Base-by-base conservation (phyloP, 2,888 invertebrate species). In the Drosophila atripex region DNA sequence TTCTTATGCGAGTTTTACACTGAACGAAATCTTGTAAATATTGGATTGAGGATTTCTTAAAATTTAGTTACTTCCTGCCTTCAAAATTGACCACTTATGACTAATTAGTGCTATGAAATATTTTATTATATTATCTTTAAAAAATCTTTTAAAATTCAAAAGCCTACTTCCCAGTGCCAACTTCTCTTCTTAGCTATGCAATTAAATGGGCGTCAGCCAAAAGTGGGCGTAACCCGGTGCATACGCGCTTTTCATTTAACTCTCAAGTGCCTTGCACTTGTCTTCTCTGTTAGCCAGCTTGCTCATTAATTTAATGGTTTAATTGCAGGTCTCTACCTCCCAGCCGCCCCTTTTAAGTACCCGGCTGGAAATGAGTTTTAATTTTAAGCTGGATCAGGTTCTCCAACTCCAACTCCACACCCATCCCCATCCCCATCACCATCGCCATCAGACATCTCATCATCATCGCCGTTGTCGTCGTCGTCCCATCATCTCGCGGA, bases 271-370 rank as follows among this genome's bases (percentile, higher is more conserved):
- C 25, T 45, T 57, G 64, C 52, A 71, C 60, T 71, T 72, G 66
- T 70, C 65, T 60, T 70, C 54, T 69, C 71, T 61, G 72, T 41
- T 38, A 35, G 68, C 75, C 73, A 64, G 78, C 78, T 83, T 73
- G 80, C 57, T 59, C 88, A 80, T 88, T 88, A 83, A 86, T 57
- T 86, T 84, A 84, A 84, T 88, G 84, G 83, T 84, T 88, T 84
- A 84, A 84, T 84, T 88, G 88, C 75, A 56, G 75, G 45, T 75
- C 66, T 51, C 14, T 45, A 53, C 9, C 14, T 28, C 11, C 6
- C 32, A 5, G 35, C 14, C 1, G 11, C 14, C 9, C 4, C 16
- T 14, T 6, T 21, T 25, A 55, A 38, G 25, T 57, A 51, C 65
- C 32, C 39, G 38, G 25, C 46, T 56, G 49, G 69, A 50, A 66